These are phyloP conservation scores for Antennarius maculatus DNA, from an alignment of 2,797 vertebrate genomes.

Conservation along the genomic window DNA sequence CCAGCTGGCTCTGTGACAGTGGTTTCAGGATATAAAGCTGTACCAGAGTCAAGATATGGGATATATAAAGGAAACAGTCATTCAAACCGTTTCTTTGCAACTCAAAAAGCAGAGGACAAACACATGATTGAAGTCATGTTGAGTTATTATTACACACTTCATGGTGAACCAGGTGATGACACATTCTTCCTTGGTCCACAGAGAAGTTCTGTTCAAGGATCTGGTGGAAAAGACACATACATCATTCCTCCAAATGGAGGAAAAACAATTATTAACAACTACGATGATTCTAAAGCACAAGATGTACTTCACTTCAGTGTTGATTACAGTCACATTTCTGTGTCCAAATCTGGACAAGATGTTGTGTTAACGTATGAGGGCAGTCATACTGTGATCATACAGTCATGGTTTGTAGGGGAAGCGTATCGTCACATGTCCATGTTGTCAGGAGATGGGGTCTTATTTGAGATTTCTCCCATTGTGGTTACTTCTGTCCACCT, in stretches of 20 bases:
- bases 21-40: conserved; percentile 10
- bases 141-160: conserved; percentile 62
- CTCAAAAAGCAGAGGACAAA: conserved; percentile 34
- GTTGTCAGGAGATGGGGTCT: conserved; percentile 54
- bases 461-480: conserved; percentile 50
- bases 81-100: conserved; percentile 59
- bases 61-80: conserved; percentile 56
- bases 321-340: conserved; percentile 44
- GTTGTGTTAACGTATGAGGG: conserved; percentile 40
- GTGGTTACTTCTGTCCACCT: conserved; percentile 47
- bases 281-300: conserved; percentile 30
- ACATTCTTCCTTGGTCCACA: conserved; percentile 66
- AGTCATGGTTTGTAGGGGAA: conserved; percentile 61
- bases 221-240: conserved; percentile 60
- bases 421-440: conserved; percentile 58
- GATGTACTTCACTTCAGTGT: conserved; percentile 49
- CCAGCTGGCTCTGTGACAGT: conserved; percentile 34
- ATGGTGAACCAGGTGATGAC: conserved; percentile 63
- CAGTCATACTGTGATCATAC: conserved; percentile 48
- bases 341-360: conserved; percentile 46
- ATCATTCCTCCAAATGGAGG: conserved; percentile 58
- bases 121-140: conserved; percentile 47
- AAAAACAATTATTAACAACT: conserved; percentile 60
- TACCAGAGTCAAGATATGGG: conserved; percentile 41
- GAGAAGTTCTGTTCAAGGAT: conserved; percentile 61